Percentiles rank a stretch among this genome's conserved stretches.
These are phyloP conservation scores for Microcebus murinus DNA, from an alignment of 2,113 vertebrate species.

Conservation along the genomic window DNA sequence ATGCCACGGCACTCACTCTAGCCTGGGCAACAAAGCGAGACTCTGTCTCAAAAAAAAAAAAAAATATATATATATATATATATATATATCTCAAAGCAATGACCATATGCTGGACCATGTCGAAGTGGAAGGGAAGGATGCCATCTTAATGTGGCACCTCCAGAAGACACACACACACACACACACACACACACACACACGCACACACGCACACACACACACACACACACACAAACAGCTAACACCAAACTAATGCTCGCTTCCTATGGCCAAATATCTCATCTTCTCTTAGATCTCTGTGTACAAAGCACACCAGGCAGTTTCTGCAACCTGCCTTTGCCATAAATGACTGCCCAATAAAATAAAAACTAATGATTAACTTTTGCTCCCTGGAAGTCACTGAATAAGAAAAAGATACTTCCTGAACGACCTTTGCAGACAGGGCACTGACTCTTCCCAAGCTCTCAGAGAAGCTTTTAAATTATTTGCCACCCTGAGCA, in stretches of 20 bases:
- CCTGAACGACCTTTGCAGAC: background rate
- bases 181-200: background rate
- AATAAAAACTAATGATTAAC: constrained; percentile 70
- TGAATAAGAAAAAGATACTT: constrained; percentile 11
- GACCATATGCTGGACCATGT: background rate
- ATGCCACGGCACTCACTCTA: too few species aligned
- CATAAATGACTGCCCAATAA: constrained; percentile 41
- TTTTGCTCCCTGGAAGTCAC: constrained; percentile 28
- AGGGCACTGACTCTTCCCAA: background rate
- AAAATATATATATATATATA: background rate
- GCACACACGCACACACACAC: too few species aligned
- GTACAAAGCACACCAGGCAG: background rate
- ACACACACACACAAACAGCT: background rate
- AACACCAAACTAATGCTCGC: background rate
- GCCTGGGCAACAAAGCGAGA: too few species aligned
- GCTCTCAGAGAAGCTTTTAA: background rate
- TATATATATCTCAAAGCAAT: background rate
- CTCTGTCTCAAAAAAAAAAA: background rate
- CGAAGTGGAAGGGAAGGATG: background rate
- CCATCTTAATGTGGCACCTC: background rate
- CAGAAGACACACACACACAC: background rate
- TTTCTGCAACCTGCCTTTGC: constrained; percentile 19
- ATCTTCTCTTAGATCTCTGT: background rate
- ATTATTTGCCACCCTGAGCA: background rate
- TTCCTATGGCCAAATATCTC: background rate